Evolutionary conservation across 2,797 vertebrate genomes (phyloP).

Genomic region (Hemitrygon akajei): DNA sequence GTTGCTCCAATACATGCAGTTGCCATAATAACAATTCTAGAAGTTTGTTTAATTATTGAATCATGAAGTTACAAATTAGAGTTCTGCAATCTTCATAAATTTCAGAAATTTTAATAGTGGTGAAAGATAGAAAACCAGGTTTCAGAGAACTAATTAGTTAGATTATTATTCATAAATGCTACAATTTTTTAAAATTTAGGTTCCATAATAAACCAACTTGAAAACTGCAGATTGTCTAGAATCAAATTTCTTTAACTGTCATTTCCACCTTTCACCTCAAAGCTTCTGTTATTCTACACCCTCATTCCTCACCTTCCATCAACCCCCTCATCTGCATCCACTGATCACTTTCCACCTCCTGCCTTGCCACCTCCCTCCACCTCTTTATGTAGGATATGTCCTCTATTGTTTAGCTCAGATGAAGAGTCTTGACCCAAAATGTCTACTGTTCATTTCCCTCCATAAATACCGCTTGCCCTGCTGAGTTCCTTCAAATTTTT

Average conservation of each 20-base stretch:
- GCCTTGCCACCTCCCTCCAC: no score
- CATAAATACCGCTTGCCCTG: no score
- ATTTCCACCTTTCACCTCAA: no score
- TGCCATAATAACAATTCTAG: background rate
- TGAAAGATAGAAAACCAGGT: background rate
- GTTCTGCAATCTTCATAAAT: background rate
- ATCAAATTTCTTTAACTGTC: background rate
- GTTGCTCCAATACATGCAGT: background rate
- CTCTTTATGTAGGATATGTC: no score
- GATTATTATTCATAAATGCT: background rate
- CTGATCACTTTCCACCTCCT: no score
- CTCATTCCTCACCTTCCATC: no score
- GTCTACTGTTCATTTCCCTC: no score
- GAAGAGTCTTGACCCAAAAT: no score
- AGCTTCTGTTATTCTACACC: no score
- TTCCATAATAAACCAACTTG: background rate
- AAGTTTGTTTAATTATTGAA: background rate
- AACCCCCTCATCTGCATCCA: no score
- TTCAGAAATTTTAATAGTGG: background rate
- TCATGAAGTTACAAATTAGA: background rate
- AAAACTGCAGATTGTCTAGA: background rate
- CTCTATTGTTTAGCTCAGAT: no score
- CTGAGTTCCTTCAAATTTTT: no score
- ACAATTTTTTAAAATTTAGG: background rate
- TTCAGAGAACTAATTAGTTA: background rate